Evolutionary conservation across 2,888 invertebrate genomes (phyloP), one percentile per base, ranked within the genome.

Genomic region (Noctua fimbriata): DNA sequence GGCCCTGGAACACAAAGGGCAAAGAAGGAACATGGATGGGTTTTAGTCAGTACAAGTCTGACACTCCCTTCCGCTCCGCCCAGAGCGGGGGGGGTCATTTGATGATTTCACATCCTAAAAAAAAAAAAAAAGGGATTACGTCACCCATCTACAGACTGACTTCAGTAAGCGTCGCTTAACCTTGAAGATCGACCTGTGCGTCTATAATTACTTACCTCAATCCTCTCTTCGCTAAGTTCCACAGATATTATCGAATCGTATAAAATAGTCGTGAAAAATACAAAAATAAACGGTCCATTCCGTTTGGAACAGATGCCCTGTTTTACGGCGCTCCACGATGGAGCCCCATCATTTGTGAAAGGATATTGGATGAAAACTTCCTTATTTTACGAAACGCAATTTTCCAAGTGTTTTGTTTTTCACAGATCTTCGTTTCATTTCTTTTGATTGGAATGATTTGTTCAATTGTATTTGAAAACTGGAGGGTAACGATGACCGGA

Each of bases 371-470:
- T 78, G 78, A 84, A 88, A 87, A 81, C 78, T 82, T 82, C 82
- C 78, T 81, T 87, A 79, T 79, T 74, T 87, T 76, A 74, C 78
- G 69, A 82, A 88, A 83, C 79, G 76, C 85, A 85, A 88, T 88
- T 87, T 78, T 80, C 77, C 73, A 69, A 88, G 75, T 88, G 80
- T 87, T 81, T 83, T 87, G 88, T 88, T 87, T 82, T 85, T 79
- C 67, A 66, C 76, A 73, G 69, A 76, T 82, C 60, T 79, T 55
- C 76, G 79, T 58, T 76, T 74, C 44, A 69, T 79, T 76, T 76
- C 63, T 36, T 78, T 81, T 76, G 76, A 86, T 82, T 75, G 44
- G 60, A 79, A 82, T 83, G 73, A 85, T 85, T 87, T 79, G 71
- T 71, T 72, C 78, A 72, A 87, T 82, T 72, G 76, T 70, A 28